Base-by-base conservation (phyloP, 35 echinoderm and acorn worm genomes). In the Ophioderma brevispina region DNA sequence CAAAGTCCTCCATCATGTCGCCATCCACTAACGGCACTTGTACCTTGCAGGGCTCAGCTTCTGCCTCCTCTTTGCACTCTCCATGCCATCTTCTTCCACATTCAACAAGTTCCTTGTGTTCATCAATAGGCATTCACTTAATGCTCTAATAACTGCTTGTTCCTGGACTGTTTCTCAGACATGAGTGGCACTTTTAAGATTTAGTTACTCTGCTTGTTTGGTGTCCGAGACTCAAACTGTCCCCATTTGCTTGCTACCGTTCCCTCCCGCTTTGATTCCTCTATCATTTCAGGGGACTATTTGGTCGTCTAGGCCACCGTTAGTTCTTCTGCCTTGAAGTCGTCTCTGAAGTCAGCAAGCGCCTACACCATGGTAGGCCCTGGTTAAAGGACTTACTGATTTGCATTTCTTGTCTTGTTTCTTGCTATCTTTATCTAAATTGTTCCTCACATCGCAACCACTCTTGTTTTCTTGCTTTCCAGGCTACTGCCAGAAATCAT, bases 1-100 rank as follows among this genome's bases (percentile, higher is more conserved):
- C 90, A 91, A 91, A 91, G 43, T 91, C 90, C 35, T 91, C 90
- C 90, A 91, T 91, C 64, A 91, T 77, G 30, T 91, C 90, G 25
- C 39, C 82, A 42, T 84, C 77, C 21, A 91, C 90, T 80, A 91
- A 49, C 25, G 90, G 90, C 31, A 91, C 90, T 19, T 91, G 64
- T 33, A 43, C 70, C 82, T 91, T 91, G 39, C 59, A 36, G 13
- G 80, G 41, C 34, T 41, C 82, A 33, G 59, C 59, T 70, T 59
- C 52, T 32, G 30, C 75, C 17, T 87, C 85, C 39, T 87, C 64
- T 11, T 77, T 87, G 23, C 36, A 55, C 32, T 77, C 70, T 46
- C 5, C 41, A 46, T n/a, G n/a, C n/a, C n/a, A n/a, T n/a, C n/a
- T n/a, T n/a, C n/a, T n/a, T n/a, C n/a, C n/a, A n/a, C n/a, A n/a